Percentiles rank a stretch among this genome's conserved stretches.
phyloP scores from a whole-genome alignment of 2,113 vertebrate genomes.

The Gopherus evgoodei region DNA sequence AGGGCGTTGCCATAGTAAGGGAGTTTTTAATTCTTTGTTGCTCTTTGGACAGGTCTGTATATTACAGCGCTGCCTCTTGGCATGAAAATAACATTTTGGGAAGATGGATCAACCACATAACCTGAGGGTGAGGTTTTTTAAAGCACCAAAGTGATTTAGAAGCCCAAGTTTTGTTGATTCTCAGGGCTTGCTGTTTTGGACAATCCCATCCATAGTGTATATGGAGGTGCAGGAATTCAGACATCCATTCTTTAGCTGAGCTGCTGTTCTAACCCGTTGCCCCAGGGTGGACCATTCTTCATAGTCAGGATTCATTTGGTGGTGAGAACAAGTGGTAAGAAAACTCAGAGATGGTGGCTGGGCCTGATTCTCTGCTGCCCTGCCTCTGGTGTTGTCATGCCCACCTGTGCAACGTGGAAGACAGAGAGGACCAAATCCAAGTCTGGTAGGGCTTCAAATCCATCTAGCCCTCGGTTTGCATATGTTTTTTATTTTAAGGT shows the following conservation, averaged over 20 bases:
- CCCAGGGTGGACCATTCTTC: neutral
- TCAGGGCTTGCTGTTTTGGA: accelerated
- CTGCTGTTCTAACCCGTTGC: neutral
- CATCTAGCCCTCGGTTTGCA: neutral
- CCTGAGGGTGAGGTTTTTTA: neutral
- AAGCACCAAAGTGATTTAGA: neutral
- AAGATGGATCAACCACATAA: neutral
- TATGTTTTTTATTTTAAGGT: neutral
- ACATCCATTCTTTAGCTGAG: accelerated
- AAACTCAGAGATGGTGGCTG: neutral
- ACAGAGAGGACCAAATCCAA: neutral
- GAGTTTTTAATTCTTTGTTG: neutral
- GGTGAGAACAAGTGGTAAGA: neutral
- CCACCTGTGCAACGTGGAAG: neutral
- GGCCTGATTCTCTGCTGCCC: neutral
- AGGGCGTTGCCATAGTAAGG: neutral
- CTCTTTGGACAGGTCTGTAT: conserved; percentile 2
- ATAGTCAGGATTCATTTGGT: neutral
- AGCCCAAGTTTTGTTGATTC: neutral
- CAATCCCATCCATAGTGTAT: neutral
- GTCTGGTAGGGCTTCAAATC: neutral
- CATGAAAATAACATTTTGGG: neutral
- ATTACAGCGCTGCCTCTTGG: neutral
- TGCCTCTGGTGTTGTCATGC: neutral
- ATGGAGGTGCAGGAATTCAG: accelerated